Percentiles rank a stretch among this genome's conserved stretches.
These are phyloP conservation scores for Gallinago paraguaiae DNA, from an alignment of 2,113 vertebrate genomes.

Conservation along the genomic window DNA sequence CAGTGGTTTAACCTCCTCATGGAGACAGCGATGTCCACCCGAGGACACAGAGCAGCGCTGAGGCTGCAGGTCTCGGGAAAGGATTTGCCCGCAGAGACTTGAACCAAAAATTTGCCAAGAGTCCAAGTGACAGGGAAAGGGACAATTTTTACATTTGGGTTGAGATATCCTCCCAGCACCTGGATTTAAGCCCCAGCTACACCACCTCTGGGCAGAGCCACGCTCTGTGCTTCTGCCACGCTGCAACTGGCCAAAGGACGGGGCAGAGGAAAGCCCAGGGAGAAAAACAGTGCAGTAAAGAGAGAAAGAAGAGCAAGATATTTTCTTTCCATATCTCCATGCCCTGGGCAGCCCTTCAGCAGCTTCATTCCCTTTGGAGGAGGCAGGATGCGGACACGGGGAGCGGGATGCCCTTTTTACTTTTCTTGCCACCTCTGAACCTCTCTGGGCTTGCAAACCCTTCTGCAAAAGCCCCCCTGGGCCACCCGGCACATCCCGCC, in stretches of 20 bases:
- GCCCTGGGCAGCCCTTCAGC: background rate
- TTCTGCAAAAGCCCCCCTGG: background rate
- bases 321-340: background rate
- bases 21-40: background rate
- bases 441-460: background rate
- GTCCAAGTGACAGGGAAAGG: too few species aligned
- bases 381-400: rapidly evolving
- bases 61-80: background rate
- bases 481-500: background rate
- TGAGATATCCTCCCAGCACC: too few species aligned
- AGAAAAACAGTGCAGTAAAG: background rate
- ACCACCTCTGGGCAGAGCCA: too few species aligned
- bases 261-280: background rate
- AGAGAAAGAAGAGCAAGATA: background rate
- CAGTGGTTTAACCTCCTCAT: background rate
- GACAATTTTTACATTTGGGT: too few species aligned
- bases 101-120: background rate
- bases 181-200: too few species aligned
- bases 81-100: background rate
- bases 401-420: background rate
- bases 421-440: background rate
- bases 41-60: background rate
- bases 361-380: background rate
- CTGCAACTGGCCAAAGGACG: too few species aligned
- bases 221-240: too few species aligned